phyloP scores from a whole-genome alignment of 2,113 vertebrate genomes.

The Cichladusa arquata region DNA sequence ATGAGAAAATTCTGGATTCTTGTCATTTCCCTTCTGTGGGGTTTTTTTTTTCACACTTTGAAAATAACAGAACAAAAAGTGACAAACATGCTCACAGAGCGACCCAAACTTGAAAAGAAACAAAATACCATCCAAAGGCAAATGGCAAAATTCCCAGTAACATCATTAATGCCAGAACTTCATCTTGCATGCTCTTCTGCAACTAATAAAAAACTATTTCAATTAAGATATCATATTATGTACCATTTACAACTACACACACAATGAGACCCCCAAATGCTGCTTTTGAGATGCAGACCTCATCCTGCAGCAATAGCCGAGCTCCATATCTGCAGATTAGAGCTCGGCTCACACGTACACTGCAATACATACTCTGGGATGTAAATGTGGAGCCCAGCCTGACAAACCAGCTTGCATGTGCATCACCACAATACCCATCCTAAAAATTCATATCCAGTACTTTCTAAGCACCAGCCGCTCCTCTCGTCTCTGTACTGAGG shows the following conservation, averaged over 20 bases:
- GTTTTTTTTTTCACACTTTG: neutral
- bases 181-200: neutral
- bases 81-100: neutral
- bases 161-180: neutral
- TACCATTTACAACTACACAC: neutral
- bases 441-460: neutral
- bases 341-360: neutral
- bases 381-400: neutral
- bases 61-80: slow-evolving; percentile 19
- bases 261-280: neutral
- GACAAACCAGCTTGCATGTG: neutral
- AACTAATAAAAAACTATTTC: neutral
- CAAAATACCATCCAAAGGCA: slow-evolving; percentile 40
- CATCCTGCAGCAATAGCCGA: neutral
- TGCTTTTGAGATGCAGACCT: neutral
- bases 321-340: accelerated
- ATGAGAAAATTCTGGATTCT: neutral
- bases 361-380: neutral
- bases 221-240: neutral
- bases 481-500: neutral
- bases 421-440: neutral
- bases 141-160: slow-evolving; percentile 44
- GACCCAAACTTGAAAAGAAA: slow-evolving; percentile 25
- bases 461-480: neutral
- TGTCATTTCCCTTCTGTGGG: neutral